Evolutionary conservation across 2,797 vertebrate species (phyloP).

Genomic region (Hyperoplus lanceolatus): DNA sequence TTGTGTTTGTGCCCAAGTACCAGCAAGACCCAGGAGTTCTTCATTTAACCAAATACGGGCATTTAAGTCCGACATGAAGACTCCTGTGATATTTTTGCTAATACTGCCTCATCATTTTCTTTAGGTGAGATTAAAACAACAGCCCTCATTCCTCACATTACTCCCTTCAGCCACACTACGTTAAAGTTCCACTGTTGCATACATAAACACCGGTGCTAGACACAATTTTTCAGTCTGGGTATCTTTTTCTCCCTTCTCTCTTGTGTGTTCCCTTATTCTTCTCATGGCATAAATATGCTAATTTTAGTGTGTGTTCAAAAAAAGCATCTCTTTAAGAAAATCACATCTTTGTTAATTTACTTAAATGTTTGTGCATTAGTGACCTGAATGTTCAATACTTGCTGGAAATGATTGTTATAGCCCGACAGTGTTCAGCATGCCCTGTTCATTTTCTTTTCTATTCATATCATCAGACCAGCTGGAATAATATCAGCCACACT

Average conservation of each 20-base stretch:
- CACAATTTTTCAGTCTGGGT: not conserved
- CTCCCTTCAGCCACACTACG: conserved; percentile 16
- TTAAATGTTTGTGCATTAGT: conserved; percentile 24
- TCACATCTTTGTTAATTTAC: not conserved
- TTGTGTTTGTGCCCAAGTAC: conserved; percentile 59
- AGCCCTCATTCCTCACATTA: conserved; percentile 22
- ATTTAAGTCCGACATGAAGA: conserved; percentile 12
- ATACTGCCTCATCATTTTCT: conserved; percentile 28
- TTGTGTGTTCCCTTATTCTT: not conserved
- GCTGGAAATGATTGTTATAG: conserved; percentile 28
- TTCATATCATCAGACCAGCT: conserved; percentile 54
- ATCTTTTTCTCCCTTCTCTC: not conserved
- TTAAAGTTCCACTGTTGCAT: not conserved
- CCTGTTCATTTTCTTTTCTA: conserved; percentile 14
- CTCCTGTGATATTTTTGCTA: conserved; percentile 17
- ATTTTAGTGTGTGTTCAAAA: conserved; percentile 19
- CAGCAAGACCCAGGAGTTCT: conserved; percentile 54
- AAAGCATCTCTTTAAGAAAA: conserved; percentile 1
- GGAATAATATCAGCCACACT: conserved; percentile 54
- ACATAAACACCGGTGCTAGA: conserved; percentile 12
- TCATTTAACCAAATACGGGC: conserved; percentile 54
- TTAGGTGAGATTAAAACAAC: conserved; percentile 27
- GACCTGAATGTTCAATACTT: conserved; percentile 13
- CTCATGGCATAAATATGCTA: not conserved
- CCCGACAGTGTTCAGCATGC: conserved; percentile 7